Conservation (phyloP, 1,140 invertebrate species). For the Schlechtendalia chinensis region DNA sequence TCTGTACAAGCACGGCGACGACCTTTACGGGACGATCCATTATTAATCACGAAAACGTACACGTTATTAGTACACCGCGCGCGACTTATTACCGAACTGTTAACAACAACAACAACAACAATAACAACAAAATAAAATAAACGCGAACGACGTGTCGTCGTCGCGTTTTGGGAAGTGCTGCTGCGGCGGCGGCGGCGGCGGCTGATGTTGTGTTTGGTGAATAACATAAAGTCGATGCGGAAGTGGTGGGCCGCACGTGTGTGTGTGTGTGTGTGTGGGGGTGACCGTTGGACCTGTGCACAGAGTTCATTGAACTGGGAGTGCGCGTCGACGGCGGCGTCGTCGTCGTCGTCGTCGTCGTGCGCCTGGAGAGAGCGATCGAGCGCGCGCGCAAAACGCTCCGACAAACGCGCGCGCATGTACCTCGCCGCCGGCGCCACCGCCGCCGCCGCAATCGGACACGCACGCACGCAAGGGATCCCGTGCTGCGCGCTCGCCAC, state of each 20-base stretch:
- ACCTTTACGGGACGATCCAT: not conserved
- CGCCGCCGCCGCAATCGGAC: not conserved
- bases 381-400: conserved; percentile 44
- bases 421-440: too few relatives aligned
- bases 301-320: conserved; percentile 48
- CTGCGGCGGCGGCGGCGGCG: conserved; percentile 4
- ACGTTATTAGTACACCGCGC: too few relatives aligned
- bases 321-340: not conserved
- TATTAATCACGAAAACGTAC: not conserved
- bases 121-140: not conserved
- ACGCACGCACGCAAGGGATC: conserved; percentile 10
- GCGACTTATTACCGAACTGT: too few relatives aligned
- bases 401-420: not conserved
- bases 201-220: conserved; percentile 6
- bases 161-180: conserved; percentile 44
- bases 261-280: conserved; percentile 43
- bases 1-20: not conserved
- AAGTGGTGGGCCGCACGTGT: conserved; percentile 43
- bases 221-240: conserved; percentile 43
- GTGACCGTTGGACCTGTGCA: conserved; percentile 48
- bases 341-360: not conserved
- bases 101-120: not conserved
- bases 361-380: conserved; percentile 18
- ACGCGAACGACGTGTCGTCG: not conserved
- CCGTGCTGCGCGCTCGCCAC: not conserved